Evolutionary conservation across 2,888 invertebrate species (phyloP).

Genomic region (Cynaeus angustus): DNA sequence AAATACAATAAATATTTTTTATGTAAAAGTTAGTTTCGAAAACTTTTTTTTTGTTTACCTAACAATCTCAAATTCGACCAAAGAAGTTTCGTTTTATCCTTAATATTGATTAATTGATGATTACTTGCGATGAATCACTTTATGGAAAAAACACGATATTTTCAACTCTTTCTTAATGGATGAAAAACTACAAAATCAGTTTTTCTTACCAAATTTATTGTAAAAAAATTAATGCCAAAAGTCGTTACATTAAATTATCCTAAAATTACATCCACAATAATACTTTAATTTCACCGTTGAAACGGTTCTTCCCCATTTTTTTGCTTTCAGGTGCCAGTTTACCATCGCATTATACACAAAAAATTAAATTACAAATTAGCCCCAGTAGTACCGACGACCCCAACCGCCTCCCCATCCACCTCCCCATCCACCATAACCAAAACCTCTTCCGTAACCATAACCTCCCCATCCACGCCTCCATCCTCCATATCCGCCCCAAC

Average conservation of each 20-base stretch:
- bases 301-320: neutral
- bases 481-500: constrained; percentile 51
- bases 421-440: constrained; percentile 43
- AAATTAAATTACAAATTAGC: constrained; percentile 17
- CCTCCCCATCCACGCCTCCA: constrained; percentile 48
- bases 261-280: constrained; percentile 13
- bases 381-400: constrained; percentile 49
- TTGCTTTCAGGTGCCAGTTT: constrained; percentile 19
- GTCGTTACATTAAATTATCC: neutral
- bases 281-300: constrained; percentile 6
- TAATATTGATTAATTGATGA: too few species aligned
- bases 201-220: neutral
- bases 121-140: too few species aligned
- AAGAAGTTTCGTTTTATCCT: too few species aligned
- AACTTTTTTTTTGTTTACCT: too few species aligned
- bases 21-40: too few species aligned
- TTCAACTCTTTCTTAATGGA: too few species aligned
- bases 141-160: too few species aligned
- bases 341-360: constrained; percentile 3
- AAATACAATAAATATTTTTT: too few species aligned
- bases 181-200: neutral
- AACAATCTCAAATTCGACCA: too few species aligned
- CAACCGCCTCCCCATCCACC: constrained; percentile 51
- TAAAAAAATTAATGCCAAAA: too few species aligned
- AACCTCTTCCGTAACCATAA: constrained; percentile 41